These are phyloP conservation scores for Esox masquinongy DNA, from an alignment of 2,797 vertebrate genomes.

Conservation along the genomic window DNA sequence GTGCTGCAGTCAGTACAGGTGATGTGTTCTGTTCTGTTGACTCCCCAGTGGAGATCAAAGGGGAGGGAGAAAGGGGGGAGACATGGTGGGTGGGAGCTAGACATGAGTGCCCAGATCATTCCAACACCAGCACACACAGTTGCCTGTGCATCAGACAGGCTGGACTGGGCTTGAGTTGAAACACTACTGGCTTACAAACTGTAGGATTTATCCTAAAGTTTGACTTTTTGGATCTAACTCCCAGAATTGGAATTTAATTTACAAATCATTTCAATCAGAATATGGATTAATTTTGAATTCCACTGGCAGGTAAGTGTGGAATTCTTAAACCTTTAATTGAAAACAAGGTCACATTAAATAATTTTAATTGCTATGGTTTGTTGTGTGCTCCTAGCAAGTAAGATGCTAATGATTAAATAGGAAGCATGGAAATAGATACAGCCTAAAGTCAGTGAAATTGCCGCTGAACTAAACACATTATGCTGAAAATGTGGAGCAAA, in stretches of 20 bases:
- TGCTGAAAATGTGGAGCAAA: no score
- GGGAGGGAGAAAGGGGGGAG: neutral
- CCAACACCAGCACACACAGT: conserved; percentile 9
- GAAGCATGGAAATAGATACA: no score
- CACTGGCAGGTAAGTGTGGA: conserved; percentile 10
- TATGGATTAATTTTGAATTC: neutral
- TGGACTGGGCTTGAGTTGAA: conserved; percentile 31
- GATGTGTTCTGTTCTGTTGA: neutral
- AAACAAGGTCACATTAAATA: no score
- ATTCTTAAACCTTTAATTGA: no score
- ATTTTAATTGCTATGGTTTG: no score
- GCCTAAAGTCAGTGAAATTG: no score
- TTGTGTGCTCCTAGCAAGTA: no score
- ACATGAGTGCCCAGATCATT: neutral
- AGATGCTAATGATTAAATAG: no score
- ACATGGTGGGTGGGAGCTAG: conserved; percentile 24
- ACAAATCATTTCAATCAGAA: neutral
- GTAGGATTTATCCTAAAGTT: conserved; percentile 22
- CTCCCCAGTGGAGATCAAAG: neutral
- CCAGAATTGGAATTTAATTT: conserved; percentile 10
- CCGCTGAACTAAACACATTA: no score
- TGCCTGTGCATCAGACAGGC: conserved; percentile 45
- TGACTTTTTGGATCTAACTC: neutral
- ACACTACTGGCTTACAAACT: conserved; percentile 29
- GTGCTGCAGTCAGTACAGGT: neutral